Evolutionary conservation across 2,888 invertebrate genomes (phyloP).

Genomic region (Phymatocera aterrima): DNA sequence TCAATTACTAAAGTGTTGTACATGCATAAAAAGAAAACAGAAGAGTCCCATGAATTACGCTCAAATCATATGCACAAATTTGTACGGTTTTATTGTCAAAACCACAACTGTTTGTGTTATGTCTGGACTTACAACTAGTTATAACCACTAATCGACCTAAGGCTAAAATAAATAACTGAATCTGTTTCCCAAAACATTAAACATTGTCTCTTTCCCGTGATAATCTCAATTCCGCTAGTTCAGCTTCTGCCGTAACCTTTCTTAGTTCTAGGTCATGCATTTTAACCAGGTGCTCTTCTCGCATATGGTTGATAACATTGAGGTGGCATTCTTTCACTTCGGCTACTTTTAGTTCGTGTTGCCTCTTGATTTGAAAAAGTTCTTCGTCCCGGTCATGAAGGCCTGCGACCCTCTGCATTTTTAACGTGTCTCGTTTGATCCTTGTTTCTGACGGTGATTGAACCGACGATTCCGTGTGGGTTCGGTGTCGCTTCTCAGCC

Average conservation of each 20-base stretch:
- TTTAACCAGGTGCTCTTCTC: background rate
- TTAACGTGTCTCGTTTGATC: background rate
- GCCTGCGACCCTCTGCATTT: background rate
- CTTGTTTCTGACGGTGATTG: background rate
- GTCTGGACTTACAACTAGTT: no score
- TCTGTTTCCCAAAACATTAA: no score
- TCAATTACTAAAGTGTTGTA: no score
- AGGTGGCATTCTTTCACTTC: background rate
- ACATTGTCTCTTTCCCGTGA: background rate
- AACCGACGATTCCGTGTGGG: background rate
- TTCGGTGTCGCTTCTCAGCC: background rate
- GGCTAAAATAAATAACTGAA: no score
- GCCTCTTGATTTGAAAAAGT: background rate
- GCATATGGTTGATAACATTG: background rate
- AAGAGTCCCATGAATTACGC: no score
- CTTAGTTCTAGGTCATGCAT: background rate
- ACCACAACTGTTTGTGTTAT: no score
- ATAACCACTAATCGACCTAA: background rate
- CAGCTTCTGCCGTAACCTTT: background rate
- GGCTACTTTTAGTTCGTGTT: background rate
- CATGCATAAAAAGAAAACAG: no score
- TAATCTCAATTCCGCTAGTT: background rate
- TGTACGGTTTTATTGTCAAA: no score
- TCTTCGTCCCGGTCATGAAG: background rate
- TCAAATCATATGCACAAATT: no score